phyloP scores from a whole-genome alignment of 2,113 vertebrate species.

The Lamprologus lemairii region DNA sequence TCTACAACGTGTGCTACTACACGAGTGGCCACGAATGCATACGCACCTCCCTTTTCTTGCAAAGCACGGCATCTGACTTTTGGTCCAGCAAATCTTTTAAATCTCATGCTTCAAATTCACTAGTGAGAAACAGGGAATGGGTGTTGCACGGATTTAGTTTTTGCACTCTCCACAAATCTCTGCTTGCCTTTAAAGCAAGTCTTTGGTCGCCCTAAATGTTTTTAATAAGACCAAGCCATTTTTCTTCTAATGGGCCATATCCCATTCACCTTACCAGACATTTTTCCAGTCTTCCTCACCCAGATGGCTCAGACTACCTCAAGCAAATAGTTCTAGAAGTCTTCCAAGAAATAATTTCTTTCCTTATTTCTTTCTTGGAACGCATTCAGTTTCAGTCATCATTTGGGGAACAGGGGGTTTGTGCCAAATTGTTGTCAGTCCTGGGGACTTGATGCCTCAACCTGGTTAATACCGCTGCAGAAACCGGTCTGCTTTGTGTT shows the following conservation, averaged over 20 bases:
- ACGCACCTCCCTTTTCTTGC: not conserved
- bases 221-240: constrained; percentile 45
- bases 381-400: constrained; percentile 33
- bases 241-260: constrained; percentile 58
- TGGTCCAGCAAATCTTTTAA: not conserved
- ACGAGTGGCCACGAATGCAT: not conserved
- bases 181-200: constrained; percentile 1
- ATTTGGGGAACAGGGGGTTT: constrained; percentile 22
- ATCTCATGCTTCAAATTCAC: not conserved
- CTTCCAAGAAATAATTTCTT: constrained; percentile 53
- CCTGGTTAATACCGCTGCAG: constrained; percentile 56
- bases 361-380: constrained; percentile 52
- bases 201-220: constrained; percentile 24
- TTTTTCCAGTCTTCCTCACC: constrained; percentile 55
- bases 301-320: constrained; percentile 44
- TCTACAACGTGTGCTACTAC: not conserved
- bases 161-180: constrained; percentile 16
- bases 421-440: constrained; percentile 60
- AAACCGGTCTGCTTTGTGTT: constrained; percentile 63
- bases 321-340: constrained; percentile 30
- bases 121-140: not conserved
- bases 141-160: constrained; percentile 6
- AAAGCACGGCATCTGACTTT: not conserved
- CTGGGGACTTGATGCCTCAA: constrained; percentile 51
- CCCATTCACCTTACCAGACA: constrained; percentile 57